Evolutionary conservation across 2,113 vertebrate species (phyloP), one percentile per base, ranked within the genome.

Genomic region (Chitala chitala): DNA sequence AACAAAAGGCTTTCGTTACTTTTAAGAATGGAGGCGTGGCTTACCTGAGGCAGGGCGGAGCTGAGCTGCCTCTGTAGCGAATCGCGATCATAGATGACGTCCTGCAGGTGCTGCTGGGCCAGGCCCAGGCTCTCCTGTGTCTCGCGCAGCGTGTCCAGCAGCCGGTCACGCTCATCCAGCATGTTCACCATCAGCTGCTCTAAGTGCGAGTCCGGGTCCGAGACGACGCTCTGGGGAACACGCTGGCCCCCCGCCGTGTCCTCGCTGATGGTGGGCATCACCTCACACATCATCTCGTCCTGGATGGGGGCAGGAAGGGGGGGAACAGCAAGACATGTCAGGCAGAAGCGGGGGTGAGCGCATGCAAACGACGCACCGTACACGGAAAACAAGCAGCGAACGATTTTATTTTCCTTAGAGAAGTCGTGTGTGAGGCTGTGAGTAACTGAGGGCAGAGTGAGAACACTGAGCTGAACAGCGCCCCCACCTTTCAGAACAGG

Each of bases 171-270:
- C 89, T 99, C 97, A 80, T 99, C 97, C 79, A 99, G 91, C 97
- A 99, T 99, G 83, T 98, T 98, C 82, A 99, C 97, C 96, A 99
- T 99, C 83, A 99, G 89, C 87, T 98, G 97, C 87, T 99, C 97
- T 79, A 99, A 99, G 84, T 98, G 95, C 42, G 96, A 96, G 90
- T 99, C 96, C 0, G 96, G 97, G 91, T 99, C 96, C 0, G 95
- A 96, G 86, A 93, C 87, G 9, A 96, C 94, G 90, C 96, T 96
- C 84, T 99, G 96, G 74, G 96, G 98, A 87, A 96, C 96, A 78
- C 96, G 92, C 85, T 98, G 96, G 84, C 92, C 97, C 91, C 96
- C 92, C 48, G 96, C 94, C 84, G 96, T 97, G 92, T 99, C 97
- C 93, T 99, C 97, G 0, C 95, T 99, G 88, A 99, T 99, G 78